Percentiles rank a stretch among this genome's conserved stretches.
Evolutionary conservation across 2,113 vertebrate species (phyloP).

Genomic region (Trinectes maculatus): DNA sequence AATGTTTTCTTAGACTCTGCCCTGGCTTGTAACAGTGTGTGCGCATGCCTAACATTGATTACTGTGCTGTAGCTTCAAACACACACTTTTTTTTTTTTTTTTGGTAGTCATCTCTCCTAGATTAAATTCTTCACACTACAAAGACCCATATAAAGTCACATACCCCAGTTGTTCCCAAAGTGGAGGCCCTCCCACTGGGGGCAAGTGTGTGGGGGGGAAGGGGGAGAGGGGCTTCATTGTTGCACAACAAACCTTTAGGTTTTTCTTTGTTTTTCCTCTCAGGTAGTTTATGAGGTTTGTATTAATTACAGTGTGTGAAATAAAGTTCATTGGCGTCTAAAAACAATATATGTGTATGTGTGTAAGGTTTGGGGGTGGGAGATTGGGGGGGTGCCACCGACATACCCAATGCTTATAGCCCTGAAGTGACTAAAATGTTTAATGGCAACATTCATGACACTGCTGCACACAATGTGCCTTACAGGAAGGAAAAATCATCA

Average conservation of each 20-base stretch:
- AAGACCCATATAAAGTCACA: neutral
- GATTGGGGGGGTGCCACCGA: too few relatives aligned
- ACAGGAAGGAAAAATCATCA: constrained; percentile 59
- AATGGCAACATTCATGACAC: constrained; percentile 48
- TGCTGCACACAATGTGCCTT: constrained; percentile 70
- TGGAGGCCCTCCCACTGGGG: too few relatives aligned
- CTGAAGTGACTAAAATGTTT: constrained; percentile 16
- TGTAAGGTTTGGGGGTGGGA: too few relatives aligned
- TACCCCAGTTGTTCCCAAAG: too few relatives aligned
- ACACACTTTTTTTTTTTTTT: neutral
- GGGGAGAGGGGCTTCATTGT: too few relatives aligned
- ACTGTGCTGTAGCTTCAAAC: neutral
- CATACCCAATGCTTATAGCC: constrained; percentile 11
- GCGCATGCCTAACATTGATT: neutral
- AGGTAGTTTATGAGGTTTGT: too few relatives aligned
- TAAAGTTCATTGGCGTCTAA: too few relatives aligned
- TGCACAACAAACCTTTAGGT: too few relatives aligned
- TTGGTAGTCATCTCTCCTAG: neutral
- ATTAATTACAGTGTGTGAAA: too few relatives aligned
- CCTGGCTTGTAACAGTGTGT: constrained; percentile 8
- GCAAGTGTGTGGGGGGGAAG: too few relatives aligned
- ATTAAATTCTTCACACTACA: constrained; percentile 5
- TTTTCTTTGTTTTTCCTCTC: too few relatives aligned
- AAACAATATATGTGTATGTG: too few relatives aligned
- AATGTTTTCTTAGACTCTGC: constrained; percentile 18